Base-by-base conservation (phyloP, 2,113 vertebrate species). In the Gallinago undulata region DNA sequence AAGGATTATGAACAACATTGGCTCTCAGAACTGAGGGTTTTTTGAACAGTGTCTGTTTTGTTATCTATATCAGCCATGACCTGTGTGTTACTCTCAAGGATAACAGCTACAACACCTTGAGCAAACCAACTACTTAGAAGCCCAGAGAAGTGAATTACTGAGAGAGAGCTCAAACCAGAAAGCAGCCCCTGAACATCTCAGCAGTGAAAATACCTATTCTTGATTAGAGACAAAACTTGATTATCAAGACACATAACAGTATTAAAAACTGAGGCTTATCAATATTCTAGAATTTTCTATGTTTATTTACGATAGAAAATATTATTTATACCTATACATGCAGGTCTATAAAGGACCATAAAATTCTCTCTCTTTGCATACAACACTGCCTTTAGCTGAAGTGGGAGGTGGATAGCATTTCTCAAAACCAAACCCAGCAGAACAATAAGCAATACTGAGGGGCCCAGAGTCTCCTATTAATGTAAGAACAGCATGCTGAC, bases 31-130 rank as follows among this genome's bases (percentile, higher is more conserved):
- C 74, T 25, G 37, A 53, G 45, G n/a, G 9, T 78, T 69, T 66
- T 76, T 69, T 37, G 35, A 91, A 84, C 63, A 74, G 25, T 66
- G 72, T 67, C 69, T 93, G 60, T 33, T 84, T 78, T 76, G 33
- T 93, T 93, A 92, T 94, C 83, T 89, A 0, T n/a, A 68, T 90
- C 73, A 93, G 59, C 73, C n/a, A 1, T 88, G 84, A 94, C 88
- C 73, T 50, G 30, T 72, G 64, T 86, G 64, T 68, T 72, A 67
- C n/a, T 90, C 80, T 93, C 92, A 90, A 94, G 86, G 76, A 75
- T 60, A 90, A 74, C 56, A 93, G 66, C 56, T 93, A 75, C 73
- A 90, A 28, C 83, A 93, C 83, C 83, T 90, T 96, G 60, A 94
- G 86, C 51, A 97, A 96, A 94, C 33, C 39, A 94, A 17, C 80